Evolutionary conservation across 2,113 vertebrate genomes (phyloP).

Genomic region (Rutilus rutilus): DNA sequence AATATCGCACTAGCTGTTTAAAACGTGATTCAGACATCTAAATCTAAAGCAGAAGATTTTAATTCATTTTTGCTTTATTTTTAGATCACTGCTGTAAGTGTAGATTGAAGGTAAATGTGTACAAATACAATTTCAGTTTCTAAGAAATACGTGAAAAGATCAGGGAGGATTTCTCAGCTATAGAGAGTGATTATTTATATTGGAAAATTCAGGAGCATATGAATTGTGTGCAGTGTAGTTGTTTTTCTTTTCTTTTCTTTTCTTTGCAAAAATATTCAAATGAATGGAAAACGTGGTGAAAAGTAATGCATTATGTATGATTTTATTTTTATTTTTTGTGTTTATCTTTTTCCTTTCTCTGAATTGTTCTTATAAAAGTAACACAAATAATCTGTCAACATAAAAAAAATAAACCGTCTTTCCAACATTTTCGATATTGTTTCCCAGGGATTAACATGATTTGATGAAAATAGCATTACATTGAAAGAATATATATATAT

Average conservation of each 20-base stretch:
- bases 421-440: background rate
- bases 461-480: too few relatives aligned
- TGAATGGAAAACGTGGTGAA: background rate
- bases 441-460: slow-evolving; percentile 20
- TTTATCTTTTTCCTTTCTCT: background rate
- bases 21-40: background rate
- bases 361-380: background rate
- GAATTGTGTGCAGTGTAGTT: too few relatives aligned
- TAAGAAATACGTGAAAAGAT: background rate
- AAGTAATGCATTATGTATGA: background rate
- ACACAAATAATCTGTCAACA: background rate
- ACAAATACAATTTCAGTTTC: background rate
- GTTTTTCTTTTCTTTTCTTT: too few relatives aligned
- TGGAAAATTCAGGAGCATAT: background rate
- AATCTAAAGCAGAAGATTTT: background rate
- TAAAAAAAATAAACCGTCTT: background rate
- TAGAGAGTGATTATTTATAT: background rate
- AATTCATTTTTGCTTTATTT: too few relatives aligned
- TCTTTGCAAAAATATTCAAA: too few relatives aligned
- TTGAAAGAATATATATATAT: background rate
- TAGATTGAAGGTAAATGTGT: background rate
- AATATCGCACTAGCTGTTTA: background rate
- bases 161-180: background rate
- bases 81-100: too few relatives aligned
- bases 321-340: background rate